Evolutionary conservation across 2,888 invertebrate species (phyloP).

Genomic region (Calameuta filiformis): DNA sequence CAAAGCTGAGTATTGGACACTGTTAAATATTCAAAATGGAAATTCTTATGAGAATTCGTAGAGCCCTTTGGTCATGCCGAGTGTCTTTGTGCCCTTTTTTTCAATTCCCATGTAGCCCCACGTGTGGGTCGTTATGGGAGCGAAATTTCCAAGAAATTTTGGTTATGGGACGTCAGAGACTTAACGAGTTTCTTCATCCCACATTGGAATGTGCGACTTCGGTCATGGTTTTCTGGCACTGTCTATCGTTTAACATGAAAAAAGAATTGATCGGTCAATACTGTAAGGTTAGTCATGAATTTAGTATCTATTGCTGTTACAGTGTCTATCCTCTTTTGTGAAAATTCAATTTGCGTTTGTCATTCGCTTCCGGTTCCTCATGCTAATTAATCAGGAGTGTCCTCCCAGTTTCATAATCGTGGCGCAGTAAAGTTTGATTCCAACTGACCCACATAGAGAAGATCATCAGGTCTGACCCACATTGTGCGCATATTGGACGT

Average conservation of each 20-base stretch:
- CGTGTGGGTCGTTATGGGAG: neutral
- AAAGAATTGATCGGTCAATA: no score
- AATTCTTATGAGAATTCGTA: neutral
- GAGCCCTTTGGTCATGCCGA: neutral
- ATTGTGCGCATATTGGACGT: neutral
- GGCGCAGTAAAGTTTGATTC: neutral
- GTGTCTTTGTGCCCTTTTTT: neutral
- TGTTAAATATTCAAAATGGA: neutral
- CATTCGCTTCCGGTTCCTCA: neutral
- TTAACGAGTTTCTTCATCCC: neutral
- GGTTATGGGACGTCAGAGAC: neutral
- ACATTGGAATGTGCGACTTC: neutral
- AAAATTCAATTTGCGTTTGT: neutral
- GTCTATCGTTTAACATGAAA: neutral
- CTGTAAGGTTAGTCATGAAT: neutral
- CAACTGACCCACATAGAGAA: neutral
- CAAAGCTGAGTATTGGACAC: neutral
- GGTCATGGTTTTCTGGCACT: neutral
- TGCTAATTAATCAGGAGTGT: neutral
- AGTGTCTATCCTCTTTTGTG: neutral
- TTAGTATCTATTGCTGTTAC: neutral
- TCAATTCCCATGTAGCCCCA: neutral
- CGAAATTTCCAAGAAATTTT: neutral
- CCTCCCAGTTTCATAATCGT: neutral
- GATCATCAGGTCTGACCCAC: neutral